These are phyloP conservation scores for Hypanus sabinus DNA, from an alignment of 2,113 vertebrate species.

Conservation along the genomic window DNA sequence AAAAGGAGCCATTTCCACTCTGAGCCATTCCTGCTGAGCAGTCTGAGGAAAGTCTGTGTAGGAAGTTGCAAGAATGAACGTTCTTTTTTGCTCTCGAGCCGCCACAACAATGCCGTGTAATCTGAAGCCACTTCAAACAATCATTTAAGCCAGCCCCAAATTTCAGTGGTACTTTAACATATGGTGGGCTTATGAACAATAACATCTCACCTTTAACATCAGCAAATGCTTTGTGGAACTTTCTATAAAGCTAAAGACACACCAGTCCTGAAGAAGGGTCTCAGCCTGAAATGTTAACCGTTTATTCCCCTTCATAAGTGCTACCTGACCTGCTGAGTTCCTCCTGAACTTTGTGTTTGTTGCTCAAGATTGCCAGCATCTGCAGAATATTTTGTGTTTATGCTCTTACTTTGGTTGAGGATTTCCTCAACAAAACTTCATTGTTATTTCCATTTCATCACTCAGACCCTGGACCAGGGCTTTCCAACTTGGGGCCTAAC, in stretches of 20 bases:
- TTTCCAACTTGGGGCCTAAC: no score
- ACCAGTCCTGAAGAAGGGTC: no score
- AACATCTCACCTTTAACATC: not conserved
- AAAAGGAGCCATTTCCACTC: not conserved
- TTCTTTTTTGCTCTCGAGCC: not conserved
- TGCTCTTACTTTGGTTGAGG: not conserved
- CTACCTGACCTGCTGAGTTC: no score
- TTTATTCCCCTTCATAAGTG: no score
- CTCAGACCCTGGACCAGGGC: not conserved
- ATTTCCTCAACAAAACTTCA: not conserved
- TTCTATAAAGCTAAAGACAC: not conserved
- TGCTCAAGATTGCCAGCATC: no score
- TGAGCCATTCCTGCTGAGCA: not conserved
- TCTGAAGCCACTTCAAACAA: constrained; percentile 6
- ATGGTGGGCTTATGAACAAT: not conserved
- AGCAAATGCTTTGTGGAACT: not conserved
- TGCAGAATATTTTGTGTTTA: no score
- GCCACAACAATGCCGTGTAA: not conserved
- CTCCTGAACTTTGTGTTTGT: no score
- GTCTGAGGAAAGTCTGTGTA: not conserved
- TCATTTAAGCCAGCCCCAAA: not conserved
- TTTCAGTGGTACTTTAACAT: constrained; percentile 1
- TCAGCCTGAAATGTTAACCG: no score
- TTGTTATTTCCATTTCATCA: not conserved
- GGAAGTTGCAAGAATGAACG: not conserved